phyloP scores from a whole-genome alignment of 2,888 invertebrate genomes.

The Argyresthia albistria region DNA sequence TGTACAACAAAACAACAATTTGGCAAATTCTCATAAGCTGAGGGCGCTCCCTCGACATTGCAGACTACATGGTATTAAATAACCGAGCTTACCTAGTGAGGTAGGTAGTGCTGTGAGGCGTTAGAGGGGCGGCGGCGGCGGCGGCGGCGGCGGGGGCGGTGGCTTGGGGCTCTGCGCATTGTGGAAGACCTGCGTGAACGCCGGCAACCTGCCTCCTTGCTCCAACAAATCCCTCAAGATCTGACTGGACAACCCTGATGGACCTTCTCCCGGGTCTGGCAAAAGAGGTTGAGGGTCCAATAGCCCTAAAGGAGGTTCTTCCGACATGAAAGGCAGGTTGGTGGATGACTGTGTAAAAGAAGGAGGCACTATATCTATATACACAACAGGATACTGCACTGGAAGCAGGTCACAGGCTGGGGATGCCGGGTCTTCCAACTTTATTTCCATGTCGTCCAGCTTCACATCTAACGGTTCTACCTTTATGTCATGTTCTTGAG shows the following conservation, averaged over 20 bases:
- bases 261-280: slow-evolving; percentile 58
- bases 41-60: slow-evolving; percentile 9
- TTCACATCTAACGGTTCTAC: slow-evolving; percentile 27
- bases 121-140: slow-evolving; percentile 29
- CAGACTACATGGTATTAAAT: slow-evolving; percentile 51
- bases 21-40: slow-evolving; percentile 41
- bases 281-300: slow-evolving; percentile 42
- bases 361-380: slow-evolving; percentile 40
- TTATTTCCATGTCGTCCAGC: slow-evolving; percentile 5
- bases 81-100: slow-evolving; percentile 66
- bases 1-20: slow-evolving; percentile 58
- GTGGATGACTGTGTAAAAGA: slow-evolving; percentile 16
- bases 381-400: slow-evolving; percentile 49
- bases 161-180: slow-evolving; percentile 54
- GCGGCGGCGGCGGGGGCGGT: slow-evolving; percentile 61
- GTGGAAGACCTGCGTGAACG: slow-evolving; percentile 64
- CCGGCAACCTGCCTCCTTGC: slow-evolving; percentile 43
- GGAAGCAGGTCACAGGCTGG: slow-evolving; percentile 35
- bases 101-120: slow-evolving; percentile 38
- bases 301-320: slow-evolving; percentile 34
- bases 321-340: slow-evolving; percentile 30
- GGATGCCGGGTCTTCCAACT: slow-evolving; percentile 25
- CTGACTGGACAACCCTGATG: slow-evolving; percentile 50
- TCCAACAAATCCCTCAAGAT: slow-evolving; percentile 44
- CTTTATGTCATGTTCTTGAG: slow-evolving; percentile 28